Evolutionary conservation across 2,113 vertebrate genomes (phyloP).

Genomic region (Harpagus bidentatus): DNA sequence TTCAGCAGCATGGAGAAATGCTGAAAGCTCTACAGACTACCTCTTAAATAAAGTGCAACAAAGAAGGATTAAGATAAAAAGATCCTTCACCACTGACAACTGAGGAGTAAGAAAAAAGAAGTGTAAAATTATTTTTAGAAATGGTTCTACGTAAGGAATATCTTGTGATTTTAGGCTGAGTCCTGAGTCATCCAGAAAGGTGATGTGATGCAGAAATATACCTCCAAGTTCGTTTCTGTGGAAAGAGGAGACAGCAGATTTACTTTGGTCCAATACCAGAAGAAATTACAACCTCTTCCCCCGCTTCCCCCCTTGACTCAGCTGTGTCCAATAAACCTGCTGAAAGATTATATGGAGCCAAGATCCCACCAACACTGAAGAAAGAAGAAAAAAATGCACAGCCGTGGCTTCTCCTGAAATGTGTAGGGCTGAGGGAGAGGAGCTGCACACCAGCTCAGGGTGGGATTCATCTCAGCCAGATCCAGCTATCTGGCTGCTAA

Average conservation of each 20-base stretch:
- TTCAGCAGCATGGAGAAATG: background rate
- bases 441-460: background rate
- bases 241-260: background rate
- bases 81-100: background rate
- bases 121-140: slow-evolving; percentile 12
- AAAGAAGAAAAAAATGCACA: background rate
- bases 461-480: background rate
- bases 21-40: background rate
- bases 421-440: accelerated
- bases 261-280: background rate
- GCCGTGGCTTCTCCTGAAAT: background rate
- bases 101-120: background rate
- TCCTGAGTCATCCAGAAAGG: background rate
- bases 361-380: background rate
- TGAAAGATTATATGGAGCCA: background rate
- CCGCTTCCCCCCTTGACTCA: background rate
- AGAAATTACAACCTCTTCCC: background rate
- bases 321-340: background rate
- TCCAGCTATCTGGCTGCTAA: background rate
- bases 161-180: background rate
- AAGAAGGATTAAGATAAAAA: background rate
- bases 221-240: background rate
- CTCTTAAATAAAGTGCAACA: background rate
- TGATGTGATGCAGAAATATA: background rate
- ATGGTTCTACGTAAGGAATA: background rate